phyloP scores from a whole-genome alignment of 2,888 invertebrate genomes.

The Acanthosepion esculentum region DNA sequence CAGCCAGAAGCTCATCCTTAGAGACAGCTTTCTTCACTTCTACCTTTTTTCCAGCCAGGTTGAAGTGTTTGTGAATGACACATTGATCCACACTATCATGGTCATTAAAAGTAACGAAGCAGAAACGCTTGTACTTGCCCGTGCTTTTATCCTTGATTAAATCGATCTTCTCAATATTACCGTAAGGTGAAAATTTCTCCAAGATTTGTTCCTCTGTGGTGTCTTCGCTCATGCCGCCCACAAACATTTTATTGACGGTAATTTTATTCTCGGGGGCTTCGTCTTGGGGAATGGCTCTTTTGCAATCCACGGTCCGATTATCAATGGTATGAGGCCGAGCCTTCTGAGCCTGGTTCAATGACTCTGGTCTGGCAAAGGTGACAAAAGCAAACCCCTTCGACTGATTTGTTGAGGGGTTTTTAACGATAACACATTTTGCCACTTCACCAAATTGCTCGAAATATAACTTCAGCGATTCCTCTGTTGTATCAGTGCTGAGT shows the following conservation, averaged over 20 bases:
- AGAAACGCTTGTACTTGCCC: slow-evolving; percentile 94
- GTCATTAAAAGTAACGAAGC: slow-evolving; percentile 95
- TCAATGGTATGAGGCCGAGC: slow-evolving; percentile 90
- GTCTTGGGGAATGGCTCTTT: slow-evolving; percentile 75
- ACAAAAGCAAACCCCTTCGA: slow-evolving; percentile 98
- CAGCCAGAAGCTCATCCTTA: slow-evolving; percentile 38
- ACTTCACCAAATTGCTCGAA: slow-evolving; percentile 35
- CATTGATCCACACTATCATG: slow-evolving; percentile 86
- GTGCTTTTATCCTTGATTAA: slow-evolving; percentile 93
- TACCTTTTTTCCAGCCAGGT: slow-evolving; percentile 25
- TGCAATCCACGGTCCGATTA: slow-evolving; percentile 94
- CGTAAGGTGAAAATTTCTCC: slow-evolving; percentile 79
- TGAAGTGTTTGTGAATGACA: slow-evolving; percentile 39
- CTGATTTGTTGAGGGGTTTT: slow-evolving; percentile 46
- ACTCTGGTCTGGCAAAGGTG: slow-evolving; percentile 91
- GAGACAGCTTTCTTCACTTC: slow-evolving; percentile 45
- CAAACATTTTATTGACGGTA: slow-evolving; percentile 94
- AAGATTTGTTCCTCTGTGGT: slow-evolving; percentile 88
- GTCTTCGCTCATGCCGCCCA: slow-evolving; percentile 93
- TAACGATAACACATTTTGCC: slow-evolving; percentile 37
- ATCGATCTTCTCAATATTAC: slow-evolving; percentile 86
- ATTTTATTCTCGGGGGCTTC: slow-evolving; percentile 77
- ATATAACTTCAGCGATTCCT: neutral
- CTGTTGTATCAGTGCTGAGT: slow-evolving; percentile 4
- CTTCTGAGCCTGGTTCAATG: slow-evolving; percentile 94